Percentiles rank a stretch among this genome's conserved stretches.
phyloP scores from a whole-genome alignment of 2,888 invertebrate species.

The Cepaea hortensis region DNA sequence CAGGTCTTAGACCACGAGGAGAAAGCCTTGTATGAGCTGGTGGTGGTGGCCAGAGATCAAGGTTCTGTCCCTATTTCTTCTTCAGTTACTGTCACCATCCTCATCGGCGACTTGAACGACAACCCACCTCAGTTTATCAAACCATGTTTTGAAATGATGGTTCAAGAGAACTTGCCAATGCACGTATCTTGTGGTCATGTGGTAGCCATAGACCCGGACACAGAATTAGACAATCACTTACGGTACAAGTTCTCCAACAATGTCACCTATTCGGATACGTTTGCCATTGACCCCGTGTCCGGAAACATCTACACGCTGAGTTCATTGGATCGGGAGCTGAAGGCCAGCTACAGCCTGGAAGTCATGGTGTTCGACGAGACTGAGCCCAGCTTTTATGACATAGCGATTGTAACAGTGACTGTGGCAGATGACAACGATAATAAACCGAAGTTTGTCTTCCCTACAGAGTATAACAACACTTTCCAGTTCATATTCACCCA shows the following conservation, averaged over 20 bases:
- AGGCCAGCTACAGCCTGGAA: slow-evolving; percentile 49
- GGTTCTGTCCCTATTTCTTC: slow-evolving; percentile 82
- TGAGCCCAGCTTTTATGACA: slow-evolving; percentile 50
- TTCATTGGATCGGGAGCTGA: slow-evolving; percentile 50
- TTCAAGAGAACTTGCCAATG: slow-evolving; percentile 50
- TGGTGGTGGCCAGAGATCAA: slow-evolving; percentile 90
- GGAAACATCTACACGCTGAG: slow-evolving; percentile 51
- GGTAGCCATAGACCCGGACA: slow-evolving; percentile 52
- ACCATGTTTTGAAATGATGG: slow-evolving; percentile 50
- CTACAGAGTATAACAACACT: slow-evolving; percentile 57
- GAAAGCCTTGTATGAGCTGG: slow-evolving; percentile 87
- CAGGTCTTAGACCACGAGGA: slow-evolving; percentile 61
- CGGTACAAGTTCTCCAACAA: slow-evolving; percentile 46
- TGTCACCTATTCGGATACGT: slow-evolving; percentile 33
- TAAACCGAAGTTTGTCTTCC: slow-evolving; percentile 60
- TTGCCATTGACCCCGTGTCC: slow-evolving; percentile 52
- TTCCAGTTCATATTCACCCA: slow-evolving; percentile 54
- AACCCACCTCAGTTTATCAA: slow-evolving; percentile 52
- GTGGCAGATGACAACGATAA: slow-evolving; percentile 65
- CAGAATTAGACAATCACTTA: slow-evolving; percentile 37
- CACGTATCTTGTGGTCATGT: slow-evolving; percentile 51
- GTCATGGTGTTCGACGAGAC: slow-evolving; percentile 54
- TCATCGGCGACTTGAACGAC: slow-evolving; percentile 96
- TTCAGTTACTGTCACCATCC: slow-evolving; percentile 92
- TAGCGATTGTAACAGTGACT: slow-evolving; percentile 57